Base-by-base conservation (phyloP, 2,113 vertebrate genomes). In the Isurus oxyrinchus region DNA sequence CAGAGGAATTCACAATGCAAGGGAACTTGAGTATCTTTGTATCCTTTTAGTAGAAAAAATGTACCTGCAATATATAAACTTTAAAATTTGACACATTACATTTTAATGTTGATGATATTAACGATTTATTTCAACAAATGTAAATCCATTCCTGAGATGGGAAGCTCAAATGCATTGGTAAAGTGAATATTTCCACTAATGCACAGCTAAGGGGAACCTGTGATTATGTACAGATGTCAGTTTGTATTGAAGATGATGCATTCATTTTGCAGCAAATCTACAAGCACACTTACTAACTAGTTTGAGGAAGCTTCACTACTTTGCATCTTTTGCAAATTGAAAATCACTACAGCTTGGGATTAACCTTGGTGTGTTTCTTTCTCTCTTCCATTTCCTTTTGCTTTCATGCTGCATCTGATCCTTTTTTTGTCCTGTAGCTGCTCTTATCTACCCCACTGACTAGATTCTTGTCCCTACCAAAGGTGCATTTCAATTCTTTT, bases 361-460 rank as follows among this genome's bases (percentile, higher is more conserved):
- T 95, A 95, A 95, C 23, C 23, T 31, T 35, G 40, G 23, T 94
- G 55, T 91, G 57, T 88, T 96, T 84, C 76, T 67, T 40, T 96
- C 59, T 66, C 72, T 96, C 72, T 66, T 96, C 44, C 35, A 16
- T 55, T 96, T 63, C 35, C 55, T 72, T 96, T 96, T 96, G 96
- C 35, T 63, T 96, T 69, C 79, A 57, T 90, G 61, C 76, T 96
- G 94, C 94, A 95, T 55, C 67, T 95, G 94, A 95, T 95, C 66
- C 94, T 95, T 55, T 94, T 61, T 94, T 49, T 13, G 35, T 35
- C 59, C 16, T 94, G 59, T 94, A 63, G 90, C 90, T 63, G 90
- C 11, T 63, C 90, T 94, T 94, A 59, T n/a, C 66, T 35, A 53
- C 44, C 53, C 44, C 67, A 72, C 61, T 66, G 61, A 66, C 49